phyloP scores from a whole-genome alignment of 2,888 invertebrate genomes.

The Thereva unica region DNA sequence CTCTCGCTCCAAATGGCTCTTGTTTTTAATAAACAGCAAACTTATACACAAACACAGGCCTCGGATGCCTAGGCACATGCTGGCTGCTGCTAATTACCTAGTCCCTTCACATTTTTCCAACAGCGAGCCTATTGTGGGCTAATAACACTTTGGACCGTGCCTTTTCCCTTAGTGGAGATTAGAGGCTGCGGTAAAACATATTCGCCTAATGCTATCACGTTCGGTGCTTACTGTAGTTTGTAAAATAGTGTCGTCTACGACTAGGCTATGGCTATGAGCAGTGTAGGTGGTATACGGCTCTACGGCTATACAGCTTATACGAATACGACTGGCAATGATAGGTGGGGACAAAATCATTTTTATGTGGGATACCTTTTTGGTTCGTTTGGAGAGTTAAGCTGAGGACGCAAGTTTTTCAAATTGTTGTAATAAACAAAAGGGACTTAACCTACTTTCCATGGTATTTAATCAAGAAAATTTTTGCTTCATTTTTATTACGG shows the following conservation, averaged over 20 bases:
- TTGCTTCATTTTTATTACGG: too few species aligned
- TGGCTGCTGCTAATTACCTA: constrained; percentile 25
- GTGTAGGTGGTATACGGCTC: too few species aligned
- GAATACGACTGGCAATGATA: too few species aligned
- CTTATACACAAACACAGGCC: constrained; percentile 14
- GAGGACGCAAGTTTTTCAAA: too few species aligned
- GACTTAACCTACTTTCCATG: too few species aligned
- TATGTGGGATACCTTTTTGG: too few species aligned
- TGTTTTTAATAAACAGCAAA: constrained; percentile 41
- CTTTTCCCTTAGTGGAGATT: constrained; percentile 35
- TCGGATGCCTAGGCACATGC: constrained; percentile 11
- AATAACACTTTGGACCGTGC: constrained; percentile 31
- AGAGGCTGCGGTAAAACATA: constrained; percentile 21
- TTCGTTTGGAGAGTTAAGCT: too few species aligned
- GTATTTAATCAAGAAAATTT: too few species aligned
- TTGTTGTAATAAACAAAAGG: too few species aligned
- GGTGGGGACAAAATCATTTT: too few species aligned
- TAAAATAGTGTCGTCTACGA: constrained; percentile 8
- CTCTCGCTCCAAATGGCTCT: constrained; percentile 35
- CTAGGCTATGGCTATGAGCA: too few species aligned
- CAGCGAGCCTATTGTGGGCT: constrained; percentile 30
- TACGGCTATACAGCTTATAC: too few species aligned
- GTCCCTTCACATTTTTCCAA: constrained; percentile 34
- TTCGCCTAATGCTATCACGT: constrained; percentile 31
- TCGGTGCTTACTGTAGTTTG: constrained; percentile 34